A percentile compares a stretch with the other conserved stretches of the same genome.
Conservation (phyloP, 2,113 vertebrate genomes). For the Clarias macrocephalus region DNA sequence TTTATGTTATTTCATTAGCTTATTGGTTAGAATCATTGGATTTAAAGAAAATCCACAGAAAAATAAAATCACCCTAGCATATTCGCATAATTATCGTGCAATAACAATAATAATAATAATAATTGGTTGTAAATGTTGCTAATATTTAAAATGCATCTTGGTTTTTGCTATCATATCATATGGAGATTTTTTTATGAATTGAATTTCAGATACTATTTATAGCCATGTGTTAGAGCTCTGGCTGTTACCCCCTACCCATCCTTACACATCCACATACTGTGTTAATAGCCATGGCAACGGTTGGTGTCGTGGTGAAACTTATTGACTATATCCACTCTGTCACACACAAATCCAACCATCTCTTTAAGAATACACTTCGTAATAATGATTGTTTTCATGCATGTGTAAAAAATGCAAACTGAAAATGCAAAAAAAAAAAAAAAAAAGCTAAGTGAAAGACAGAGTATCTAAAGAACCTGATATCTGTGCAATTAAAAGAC, state of each 20-base stretch:
- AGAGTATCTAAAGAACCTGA: neutral
- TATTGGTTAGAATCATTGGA: neutral
- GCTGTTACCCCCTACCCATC: neutral
- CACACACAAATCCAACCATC: neutral
- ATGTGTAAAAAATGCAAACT: too few relatives aligned
- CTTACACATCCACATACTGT: neutral
- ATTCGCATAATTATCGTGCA: neutral
- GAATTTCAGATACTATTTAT: neutral
- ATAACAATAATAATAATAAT: neutral
- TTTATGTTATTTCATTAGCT: neutral
- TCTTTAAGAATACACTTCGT: neutral
- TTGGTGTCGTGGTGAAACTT: neutral
- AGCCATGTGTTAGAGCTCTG: neutral
- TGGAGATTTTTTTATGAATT: neutral
- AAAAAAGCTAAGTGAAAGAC: neutral
- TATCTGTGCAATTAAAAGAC: neutral
- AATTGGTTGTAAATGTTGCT: constrained; percentile 6
- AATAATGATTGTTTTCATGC: neutral
- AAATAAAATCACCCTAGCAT: neutral
- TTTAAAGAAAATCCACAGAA: neutral
- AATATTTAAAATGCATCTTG: neutral
- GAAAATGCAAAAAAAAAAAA: neutral
- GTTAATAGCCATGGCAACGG: constrained; percentile 4
- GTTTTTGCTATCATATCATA: neutral
- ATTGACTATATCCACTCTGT: too few relatives aligned